Evolutionary conservation across 2,113 vertebrate species (phyloP).

Genomic region (Nanorana parkeri): DNA sequence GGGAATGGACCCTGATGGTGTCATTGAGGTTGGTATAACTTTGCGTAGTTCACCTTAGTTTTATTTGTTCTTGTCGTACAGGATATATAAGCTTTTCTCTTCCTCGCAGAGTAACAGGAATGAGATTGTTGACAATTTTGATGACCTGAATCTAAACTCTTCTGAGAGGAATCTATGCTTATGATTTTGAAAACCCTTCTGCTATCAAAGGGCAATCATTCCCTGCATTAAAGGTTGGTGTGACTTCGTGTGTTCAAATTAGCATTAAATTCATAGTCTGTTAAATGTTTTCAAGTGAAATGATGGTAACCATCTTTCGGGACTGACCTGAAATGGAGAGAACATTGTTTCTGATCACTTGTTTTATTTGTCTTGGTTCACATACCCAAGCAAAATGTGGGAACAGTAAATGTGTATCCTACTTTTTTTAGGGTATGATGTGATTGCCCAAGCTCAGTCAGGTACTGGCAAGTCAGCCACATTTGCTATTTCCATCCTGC

Average conservation of each 20-base stretch:
- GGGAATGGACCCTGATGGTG: constrained; percentile 98
- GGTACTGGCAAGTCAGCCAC: constrained; percentile 99
- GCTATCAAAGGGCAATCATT: constrained; percentile 98
- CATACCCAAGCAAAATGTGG: constrained; percentile 66
- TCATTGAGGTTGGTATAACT: constrained; percentile 87
- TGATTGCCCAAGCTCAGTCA: constrained; percentile 99
- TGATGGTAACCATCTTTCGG: constrained; percentile 89
- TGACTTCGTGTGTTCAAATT: background rate
- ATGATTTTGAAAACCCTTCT: constrained; percentile 98
- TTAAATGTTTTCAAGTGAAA: constrained; percentile 71
- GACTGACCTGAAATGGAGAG: constrained; percentile 84
- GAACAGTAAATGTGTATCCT: constrained; percentile 82
- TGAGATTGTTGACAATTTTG: constrained; percentile 98
- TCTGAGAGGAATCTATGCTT: constrained; percentile 95
- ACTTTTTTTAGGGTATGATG: constrained; percentile 93
- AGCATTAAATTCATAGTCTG: background rate
- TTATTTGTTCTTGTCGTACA: rapidly evolving
- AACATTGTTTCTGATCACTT: constrained; percentile 80
- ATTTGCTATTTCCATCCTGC: constrained; percentile 99
- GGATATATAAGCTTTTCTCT: background rate
- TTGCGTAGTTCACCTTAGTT: rapidly evolving
- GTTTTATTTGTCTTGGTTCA: constrained; percentile 54
- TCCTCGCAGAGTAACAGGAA: constrained; percentile 96
- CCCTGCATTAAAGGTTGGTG: constrained; percentile 96
- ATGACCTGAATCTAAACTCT: constrained; percentile 97